phyloP scores from a whole-genome alignment of 2,797 vertebrate genomes.

The Amblyopsis hoosieri region DNA sequence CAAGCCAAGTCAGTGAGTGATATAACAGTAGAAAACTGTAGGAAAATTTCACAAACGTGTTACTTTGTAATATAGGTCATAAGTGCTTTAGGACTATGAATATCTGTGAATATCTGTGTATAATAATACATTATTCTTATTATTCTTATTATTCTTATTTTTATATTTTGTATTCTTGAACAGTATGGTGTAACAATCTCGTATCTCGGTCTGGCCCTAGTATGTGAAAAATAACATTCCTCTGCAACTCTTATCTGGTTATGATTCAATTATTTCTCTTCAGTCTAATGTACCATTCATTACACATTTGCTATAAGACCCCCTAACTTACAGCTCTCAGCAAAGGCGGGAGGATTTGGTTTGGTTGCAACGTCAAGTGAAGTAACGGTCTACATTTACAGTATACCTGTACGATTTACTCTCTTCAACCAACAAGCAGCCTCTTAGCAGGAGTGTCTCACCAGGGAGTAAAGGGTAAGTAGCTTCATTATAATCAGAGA shows the following conservation, averaged over 20 bases:
- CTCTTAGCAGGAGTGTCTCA: slow-evolving; percentile 41
- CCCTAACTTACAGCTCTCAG: neutral
- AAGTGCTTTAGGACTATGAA: no score
- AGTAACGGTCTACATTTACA: neutral
- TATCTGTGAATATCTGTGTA: no score
- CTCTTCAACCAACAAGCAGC: slow-evolving; percentile 35
- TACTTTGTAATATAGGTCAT: no score
- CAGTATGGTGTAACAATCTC: no score
- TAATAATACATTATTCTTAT: no score
- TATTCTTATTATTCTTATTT: no score
- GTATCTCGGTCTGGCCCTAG: no score
- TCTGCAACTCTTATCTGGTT: neutral
- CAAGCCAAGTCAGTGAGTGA: no score
- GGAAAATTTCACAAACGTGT: no score
- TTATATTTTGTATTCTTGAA: no score
- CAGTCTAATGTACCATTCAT: neutral
- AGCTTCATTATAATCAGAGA: slow-evolving; percentile 47
- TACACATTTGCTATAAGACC: neutral
- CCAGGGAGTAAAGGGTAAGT: slow-evolving; percentile 47
- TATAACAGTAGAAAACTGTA: no score
- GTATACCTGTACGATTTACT: slow-evolving; percentile 26
- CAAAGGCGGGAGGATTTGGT: neutral
- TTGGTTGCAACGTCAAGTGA: neutral
- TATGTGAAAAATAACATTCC: no score
- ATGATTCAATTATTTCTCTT: neutral